phyloP scores from a whole-genome alignment of 2,113 vertebrate species.

The Scatophagus argus region DNA sequence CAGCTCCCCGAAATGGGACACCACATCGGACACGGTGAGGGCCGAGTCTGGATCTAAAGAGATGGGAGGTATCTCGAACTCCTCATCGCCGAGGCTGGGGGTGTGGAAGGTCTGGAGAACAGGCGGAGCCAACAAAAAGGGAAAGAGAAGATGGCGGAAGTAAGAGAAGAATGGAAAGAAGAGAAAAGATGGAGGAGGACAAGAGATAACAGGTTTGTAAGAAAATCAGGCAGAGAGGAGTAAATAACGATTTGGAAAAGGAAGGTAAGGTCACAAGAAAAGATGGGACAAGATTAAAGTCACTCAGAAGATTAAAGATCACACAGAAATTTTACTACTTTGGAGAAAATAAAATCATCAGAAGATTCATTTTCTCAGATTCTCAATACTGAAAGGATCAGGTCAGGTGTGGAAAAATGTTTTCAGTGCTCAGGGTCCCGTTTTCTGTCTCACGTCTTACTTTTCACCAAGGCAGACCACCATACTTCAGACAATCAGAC shows the following conservation, averaged over 20 bases:
- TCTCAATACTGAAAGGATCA: background rate
- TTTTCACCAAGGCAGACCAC: too few relatives aligned
- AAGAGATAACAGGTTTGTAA: background rate
- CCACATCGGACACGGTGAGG: conserved; percentile 90
- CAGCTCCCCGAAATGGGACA: conserved; percentile 90
- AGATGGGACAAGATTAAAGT: background rate
- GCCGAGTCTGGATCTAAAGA: conserved; percentile 91
- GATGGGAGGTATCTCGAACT: conserved; percentile 94
- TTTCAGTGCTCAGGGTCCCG: background rate
- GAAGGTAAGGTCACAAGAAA: background rate
- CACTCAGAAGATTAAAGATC: too few relatives aligned
- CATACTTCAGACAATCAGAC: too few relatives aligned
- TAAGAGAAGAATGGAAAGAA: background rate
- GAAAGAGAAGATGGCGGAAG: too few relatives aligned
- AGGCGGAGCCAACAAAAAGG: too few relatives aligned
- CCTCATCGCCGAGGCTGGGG: conserved; percentile 93
- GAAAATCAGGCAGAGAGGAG: background rate
- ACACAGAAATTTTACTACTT: background rate
- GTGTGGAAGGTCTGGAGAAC: conserved; percentile 90
- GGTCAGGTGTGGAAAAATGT: background rate
- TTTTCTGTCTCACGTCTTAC: too few relatives aligned
- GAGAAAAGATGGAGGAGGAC: too few relatives aligned
- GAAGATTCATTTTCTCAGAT: background rate
- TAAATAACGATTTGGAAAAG: background rate
- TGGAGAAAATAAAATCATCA: background rate